Base-by-base conservation (phyloP, 2,113 vertebrate genomes). In the Monopterus albus region DNA sequence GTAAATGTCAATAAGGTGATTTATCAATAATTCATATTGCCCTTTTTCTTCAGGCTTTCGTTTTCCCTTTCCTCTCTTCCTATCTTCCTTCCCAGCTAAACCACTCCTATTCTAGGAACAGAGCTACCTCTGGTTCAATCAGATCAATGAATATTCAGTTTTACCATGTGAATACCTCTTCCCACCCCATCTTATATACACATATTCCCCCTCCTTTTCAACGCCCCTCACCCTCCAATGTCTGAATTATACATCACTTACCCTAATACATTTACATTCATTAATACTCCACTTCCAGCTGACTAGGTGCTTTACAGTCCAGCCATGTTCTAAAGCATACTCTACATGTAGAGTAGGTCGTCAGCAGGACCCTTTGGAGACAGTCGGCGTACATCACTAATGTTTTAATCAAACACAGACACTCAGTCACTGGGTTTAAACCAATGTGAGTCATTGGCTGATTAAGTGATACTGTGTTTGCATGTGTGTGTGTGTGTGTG, bases 221-320 rank as follows among this genome's bases (percentile, higher is more conserved):
- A 46, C 29, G 42, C 60, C 46, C 20, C 58, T 31, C 36, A 33
- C 43, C 59, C 26, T 62, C 43, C 67, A 25, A 61, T 56, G 69
- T 84, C 81, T 91, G 84, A 91, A 89, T 91, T 89, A 91, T 91
- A 88, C 88, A 91, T 91, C 62, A 88, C 72, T 86, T 83, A 87
- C 86, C 68, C 85, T 87, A 81, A 89, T 91, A 87, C 89, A 91
- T 91, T 91, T 91, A 88, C 88, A 91, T 90, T 84, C 81, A 91
- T 90, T 91, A 91, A 88, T 83, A 66, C 84, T 86, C 70, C 39
- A 70, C 83, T 90, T 90, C 78, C 76, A 90, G 90, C 89, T 89
- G 88, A 90, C 86, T 78, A 56, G 72, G 85, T 82, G 78, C 75
- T 91, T 91, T 89, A 74, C 82, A 88, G 85, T 82, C 82, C 26